Conservation (phyloP, 2,113 vertebrate genomes). For the Nannobrachium achirus region DNA sequence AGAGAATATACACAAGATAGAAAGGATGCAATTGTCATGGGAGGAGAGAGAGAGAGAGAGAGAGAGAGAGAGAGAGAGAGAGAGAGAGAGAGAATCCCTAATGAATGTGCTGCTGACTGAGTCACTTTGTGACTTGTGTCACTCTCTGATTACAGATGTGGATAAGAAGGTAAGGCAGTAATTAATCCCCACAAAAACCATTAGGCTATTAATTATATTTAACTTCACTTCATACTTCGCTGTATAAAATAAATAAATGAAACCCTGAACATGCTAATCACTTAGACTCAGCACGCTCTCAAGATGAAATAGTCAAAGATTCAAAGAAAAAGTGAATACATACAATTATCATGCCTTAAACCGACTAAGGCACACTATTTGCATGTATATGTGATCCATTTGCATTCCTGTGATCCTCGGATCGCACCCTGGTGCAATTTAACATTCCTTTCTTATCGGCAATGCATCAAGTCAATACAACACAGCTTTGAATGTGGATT, state of each 20-base stretch:
- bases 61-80: neutral
- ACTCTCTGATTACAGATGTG: slow-evolving; percentile 55
- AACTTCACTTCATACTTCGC: slow-evolving; percentile 28
- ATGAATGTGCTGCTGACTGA: slow-evolving; percentile 38
- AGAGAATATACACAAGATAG: too few relatives aligned
- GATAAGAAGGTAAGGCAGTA: slow-evolving; percentile 42
- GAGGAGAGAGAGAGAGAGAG: too few relatives aligned
- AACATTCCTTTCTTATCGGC: slow-evolving; percentile 74
- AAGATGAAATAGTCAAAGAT: slow-evolving; percentile 47
- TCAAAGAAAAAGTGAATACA: too few relatives aligned
- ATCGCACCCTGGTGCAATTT: slow-evolving; percentile 71
- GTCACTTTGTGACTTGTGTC: slow-evolving; percentile 33
- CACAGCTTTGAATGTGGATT: slow-evolving; percentile 76
- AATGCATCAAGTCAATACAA: slow-evolving; percentile 72
- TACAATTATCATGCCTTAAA: slow-evolving; percentile 60
- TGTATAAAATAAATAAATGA: slow-evolving; percentile 22
- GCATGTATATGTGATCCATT: slow-evolving; percentile 75
- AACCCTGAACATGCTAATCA: slow-evolving; percentile 56
- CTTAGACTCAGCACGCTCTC: slow-evolving; percentile 18
- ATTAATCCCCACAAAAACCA: slow-evolving; percentile 58
- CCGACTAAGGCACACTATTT: slow-evolving; percentile 71
- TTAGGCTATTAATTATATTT: slow-evolving; percentile 60
- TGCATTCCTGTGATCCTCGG: slow-evolving; percentile 76
- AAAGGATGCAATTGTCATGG: too few relatives aligned
- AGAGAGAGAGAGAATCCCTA: neutral